Conservation (phyloP, 2,113 vertebrate species). For the Damaliscus lunatus region DNA sequence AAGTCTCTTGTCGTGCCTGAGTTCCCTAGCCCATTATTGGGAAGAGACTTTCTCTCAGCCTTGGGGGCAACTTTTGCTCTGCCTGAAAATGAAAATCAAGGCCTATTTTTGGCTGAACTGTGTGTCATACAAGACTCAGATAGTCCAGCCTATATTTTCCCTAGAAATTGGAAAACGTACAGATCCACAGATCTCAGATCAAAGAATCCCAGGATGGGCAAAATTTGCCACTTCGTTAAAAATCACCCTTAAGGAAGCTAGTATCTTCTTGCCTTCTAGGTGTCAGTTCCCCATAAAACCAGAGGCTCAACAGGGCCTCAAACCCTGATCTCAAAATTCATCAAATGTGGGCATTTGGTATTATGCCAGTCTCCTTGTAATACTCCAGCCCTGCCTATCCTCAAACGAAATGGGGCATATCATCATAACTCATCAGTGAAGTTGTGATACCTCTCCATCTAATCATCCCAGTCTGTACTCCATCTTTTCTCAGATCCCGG, state of each 20-base stretch:
- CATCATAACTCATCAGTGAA: background rate
- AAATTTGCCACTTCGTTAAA: background rate
- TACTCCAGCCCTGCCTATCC: background rate
- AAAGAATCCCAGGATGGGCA: background rate
- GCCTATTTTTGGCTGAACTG: background rate
- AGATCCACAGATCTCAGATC: background rate
- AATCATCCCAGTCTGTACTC: background rate
- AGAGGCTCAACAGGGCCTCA: background rate
- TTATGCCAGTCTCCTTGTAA: background rate
- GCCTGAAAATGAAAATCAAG: background rate
- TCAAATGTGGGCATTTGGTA: background rate
- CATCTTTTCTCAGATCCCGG: background rate
- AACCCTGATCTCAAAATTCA: background rate
- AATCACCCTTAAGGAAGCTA: background rate
- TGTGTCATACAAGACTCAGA: background rate
- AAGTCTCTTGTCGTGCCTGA: background rate
- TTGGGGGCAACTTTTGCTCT: background rate
- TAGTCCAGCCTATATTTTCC: background rate
- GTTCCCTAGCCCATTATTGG: background rate
- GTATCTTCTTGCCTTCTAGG: background rate
- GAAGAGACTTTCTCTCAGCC: background rate
- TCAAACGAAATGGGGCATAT: background rate
- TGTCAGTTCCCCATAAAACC: background rate
- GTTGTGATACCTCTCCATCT: background rate
- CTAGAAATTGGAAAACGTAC: background rate